Conservation (phyloP, 1,140 invertebrate genomes). For the Drosophila repleta region DNA sequence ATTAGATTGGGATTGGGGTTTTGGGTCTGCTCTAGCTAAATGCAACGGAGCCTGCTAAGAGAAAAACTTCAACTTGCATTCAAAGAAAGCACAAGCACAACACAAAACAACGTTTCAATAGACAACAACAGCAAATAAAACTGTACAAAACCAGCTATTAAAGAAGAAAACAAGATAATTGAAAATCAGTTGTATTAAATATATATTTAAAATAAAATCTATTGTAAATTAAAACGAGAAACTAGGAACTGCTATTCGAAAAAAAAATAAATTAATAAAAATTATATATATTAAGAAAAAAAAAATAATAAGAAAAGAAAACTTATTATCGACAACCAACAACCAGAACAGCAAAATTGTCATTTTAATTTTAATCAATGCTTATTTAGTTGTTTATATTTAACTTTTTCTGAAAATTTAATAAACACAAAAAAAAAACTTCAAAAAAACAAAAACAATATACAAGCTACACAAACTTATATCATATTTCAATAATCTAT, state of each 20-base stretch:
- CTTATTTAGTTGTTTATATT: conserved; percentile 43
- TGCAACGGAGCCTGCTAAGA: conserved; percentile 3
- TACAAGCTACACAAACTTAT: conserved; percentile 52
- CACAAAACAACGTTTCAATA: conserved; percentile 30
- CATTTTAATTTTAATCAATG: conserved; percentile 65
- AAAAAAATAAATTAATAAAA: conserved; percentile 6
- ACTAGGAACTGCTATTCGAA: conserved; percentile 27
- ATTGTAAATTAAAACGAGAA: conserved; percentile 31
- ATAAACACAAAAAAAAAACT: conserved; percentile 23
- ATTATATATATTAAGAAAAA: conserved; percentile 15
- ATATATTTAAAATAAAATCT: conserved; percentile 15
- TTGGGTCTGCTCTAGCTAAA: not conserved
- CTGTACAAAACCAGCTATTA: conserved; percentile 41
- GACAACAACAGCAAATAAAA: conserved; percentile 26
- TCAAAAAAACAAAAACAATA: conserved; percentile 33
- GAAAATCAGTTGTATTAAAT: conserved; percentile 23
- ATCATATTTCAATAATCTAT: conserved; percentile 63
- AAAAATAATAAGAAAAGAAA: not conserved
- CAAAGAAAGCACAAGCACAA: conserved; percentile 29
- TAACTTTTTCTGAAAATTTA: conserved; percentile 28
- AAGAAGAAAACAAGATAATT: conserved; percentile 17
- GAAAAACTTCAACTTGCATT: conserved; percentile 7
- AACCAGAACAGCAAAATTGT: conserved; percentile 74
- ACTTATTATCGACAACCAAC: conserved; percentile 26
- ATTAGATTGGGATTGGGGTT: not conserved